Conservation (phyloP, 2,113 vertebrate species). For the Pan paniscus region DNA sequence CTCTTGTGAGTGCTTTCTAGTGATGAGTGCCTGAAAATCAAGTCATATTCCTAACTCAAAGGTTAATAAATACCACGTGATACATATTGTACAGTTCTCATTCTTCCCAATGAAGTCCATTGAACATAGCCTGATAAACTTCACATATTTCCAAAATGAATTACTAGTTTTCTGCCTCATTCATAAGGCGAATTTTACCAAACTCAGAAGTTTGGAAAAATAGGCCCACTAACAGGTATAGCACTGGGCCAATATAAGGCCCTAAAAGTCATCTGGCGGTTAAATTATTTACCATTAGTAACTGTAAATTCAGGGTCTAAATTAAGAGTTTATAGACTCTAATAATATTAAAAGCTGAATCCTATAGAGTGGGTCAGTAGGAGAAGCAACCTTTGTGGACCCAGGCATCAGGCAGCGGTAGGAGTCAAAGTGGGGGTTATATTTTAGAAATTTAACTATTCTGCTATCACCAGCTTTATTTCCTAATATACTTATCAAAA, state of each 20-base stretch:
- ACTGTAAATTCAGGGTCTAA: not conserved
- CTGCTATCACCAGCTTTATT: not conserved
- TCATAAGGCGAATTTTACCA: conserved; percentile 16
- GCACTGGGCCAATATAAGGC: not conserved
- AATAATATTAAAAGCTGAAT: not conserved
- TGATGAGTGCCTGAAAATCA: not conserved
- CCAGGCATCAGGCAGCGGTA: not conserved
- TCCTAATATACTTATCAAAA: conserved; percentile 29
- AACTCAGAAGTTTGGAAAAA: conserved; percentile 25
- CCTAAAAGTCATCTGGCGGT: not conserved
- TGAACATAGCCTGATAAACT: not conserved
- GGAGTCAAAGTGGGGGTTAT: not conserved
- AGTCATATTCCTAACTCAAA: not conserved
- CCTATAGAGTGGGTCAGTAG: not conserved
- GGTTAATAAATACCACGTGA: not conserved
- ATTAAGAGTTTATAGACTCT: not conserved
- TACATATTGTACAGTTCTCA: not conserved
- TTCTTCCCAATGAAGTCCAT: not conserved
- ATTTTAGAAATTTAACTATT: conserved; percentile 40
- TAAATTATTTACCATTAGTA: conserved; percentile 30
- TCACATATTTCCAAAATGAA: conserved; percentile 9
- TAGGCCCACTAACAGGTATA: conserved; percentile 7
- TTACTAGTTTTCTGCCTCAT: conserved; percentile 32
- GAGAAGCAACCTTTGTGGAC: not conserved
- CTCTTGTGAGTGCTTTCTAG: not conserved